Evolutionary conservation across 2,113 vertebrate species (phyloP).

Genomic region (Xiphorhynchus elegans): DNA sequence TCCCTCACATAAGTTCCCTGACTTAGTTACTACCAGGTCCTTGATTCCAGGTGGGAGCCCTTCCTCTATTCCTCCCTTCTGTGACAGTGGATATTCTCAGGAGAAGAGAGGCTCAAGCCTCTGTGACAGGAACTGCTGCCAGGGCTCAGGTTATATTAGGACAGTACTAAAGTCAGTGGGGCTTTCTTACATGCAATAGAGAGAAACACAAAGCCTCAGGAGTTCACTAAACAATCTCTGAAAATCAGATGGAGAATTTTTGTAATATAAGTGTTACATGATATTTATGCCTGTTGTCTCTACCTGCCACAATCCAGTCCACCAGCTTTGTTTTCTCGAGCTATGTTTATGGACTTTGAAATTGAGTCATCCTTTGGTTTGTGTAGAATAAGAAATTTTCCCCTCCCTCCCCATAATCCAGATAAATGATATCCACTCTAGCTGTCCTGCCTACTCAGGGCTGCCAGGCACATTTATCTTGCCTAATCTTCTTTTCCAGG

Average conservation of each 20-base stretch:
- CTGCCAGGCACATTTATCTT: conserved; percentile 29
- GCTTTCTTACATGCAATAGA: background rate
- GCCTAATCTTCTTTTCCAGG: conserved; percentile 54
- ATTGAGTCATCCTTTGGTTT: conserved; percentile 16
- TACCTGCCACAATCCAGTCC: background rate
- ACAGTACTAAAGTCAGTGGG: background rate
- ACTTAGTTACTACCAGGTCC: background rate
- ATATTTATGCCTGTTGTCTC: background rate
- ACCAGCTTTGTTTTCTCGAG: background rate
- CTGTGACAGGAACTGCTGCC: background rate
- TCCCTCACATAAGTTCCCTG: background rate
- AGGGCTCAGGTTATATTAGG: background rate
- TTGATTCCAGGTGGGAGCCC: background rate
- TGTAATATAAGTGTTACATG: background rate
- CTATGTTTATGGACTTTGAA: conserved; percentile 14
- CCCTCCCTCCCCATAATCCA: background rate
- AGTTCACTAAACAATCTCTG: background rate
- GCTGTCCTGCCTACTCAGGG: conserved; percentile 6
- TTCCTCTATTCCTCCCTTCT: background rate
- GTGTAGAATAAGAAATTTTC: conserved; percentile 5
- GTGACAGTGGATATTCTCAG: background rate
- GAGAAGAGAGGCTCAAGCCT: background rate
- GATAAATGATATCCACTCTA: conserved; percentile 1
- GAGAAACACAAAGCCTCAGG: background rate
- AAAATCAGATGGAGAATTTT: background rate